These are phyloP conservation scores for Lota lota DNA, from an alignment of 2,113 vertebrate species.

Conservation along the genomic window DNA sequence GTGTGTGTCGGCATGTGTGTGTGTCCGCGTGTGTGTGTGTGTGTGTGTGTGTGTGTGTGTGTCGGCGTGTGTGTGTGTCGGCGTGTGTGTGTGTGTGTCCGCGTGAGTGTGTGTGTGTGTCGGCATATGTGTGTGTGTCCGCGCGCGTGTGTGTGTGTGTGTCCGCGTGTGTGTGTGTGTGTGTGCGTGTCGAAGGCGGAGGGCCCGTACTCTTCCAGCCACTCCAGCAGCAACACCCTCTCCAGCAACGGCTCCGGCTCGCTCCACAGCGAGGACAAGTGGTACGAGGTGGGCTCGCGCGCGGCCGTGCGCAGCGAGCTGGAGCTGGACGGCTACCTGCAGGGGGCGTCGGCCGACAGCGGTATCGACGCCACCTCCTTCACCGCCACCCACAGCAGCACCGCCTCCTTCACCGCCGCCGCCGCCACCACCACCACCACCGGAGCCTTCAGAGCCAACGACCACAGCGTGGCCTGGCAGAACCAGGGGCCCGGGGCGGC, in stretches of 20 bases:
- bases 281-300: slow-evolving; percentile 84
- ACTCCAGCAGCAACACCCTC: slow-evolving; percentile 95
- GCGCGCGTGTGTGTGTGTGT: no score
- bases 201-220: slow-evolving; percentile 91
- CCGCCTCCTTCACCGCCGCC: slow-evolving; percentile 72
- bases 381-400: slow-evolving; percentile 83
- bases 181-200: slow-evolving; percentile 68
- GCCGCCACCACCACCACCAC: slow-evolving; percentile 78
- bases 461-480: slow-evolving; percentile 81
- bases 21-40: no score
- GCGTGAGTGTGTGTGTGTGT: no score
- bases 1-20: no score
- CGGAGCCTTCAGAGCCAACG: slow-evolving; percentile 71
- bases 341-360: slow-evolving; percentile 87
- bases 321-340: slow-evolving; percentile 86
- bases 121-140: no score
- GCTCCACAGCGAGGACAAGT: slow-evolving; percentile 92
- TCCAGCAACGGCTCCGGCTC: slow-evolving; percentile 94
- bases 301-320: slow-evolving; percentile 80
- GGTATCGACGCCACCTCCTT: slow-evolving; percentile 94
- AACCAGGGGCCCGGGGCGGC: slow-evolving; percentile 79
- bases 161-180: no score
- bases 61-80: no score
- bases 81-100: no score
- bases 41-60: no score